These are phyloP conservation scores for Auanema freiburgensis DNA, from an alignment of 2,888 invertebrate species.

Conservation along the genomic window DNA sequence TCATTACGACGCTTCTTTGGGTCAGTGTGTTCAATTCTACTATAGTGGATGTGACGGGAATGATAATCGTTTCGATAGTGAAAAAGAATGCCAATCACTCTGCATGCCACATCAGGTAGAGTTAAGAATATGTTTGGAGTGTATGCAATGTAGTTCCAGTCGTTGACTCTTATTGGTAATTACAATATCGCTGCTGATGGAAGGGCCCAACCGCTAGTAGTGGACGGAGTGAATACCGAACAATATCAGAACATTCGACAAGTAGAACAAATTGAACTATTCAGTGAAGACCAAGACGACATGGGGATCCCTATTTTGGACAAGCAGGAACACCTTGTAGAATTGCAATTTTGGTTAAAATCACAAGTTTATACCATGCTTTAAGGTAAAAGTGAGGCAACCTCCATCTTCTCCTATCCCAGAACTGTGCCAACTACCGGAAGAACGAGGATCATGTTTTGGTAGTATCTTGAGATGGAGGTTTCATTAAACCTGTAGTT, in stretches of 20 bases:
- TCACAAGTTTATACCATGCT: too few species aligned
- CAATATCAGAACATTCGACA: too few species aligned
- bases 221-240: too few species aligned
- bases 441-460: slow-evolving; percentile 57
- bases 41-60: slow-evolving; percentile 62
- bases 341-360: too few species aligned
- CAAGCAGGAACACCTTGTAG: background rate
- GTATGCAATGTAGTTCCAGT: too few species aligned
- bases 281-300: too few species aligned
- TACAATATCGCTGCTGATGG: too few species aligned
- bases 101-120: slow-evolving; percentile 33
- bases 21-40: slow-evolving; percentile 48
- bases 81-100: slow-evolving; percentile 46
- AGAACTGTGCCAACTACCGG: slow-evolving; percentile 57
- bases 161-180: too few species aligned
- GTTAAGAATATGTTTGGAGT: background rate
- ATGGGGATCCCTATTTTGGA: background rate
- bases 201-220: too few species aligned
- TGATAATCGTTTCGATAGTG: slow-evolving; percentile 53
- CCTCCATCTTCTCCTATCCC: slow-evolving; percentile 28
- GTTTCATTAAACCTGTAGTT: slow-evolving; percentile 5
- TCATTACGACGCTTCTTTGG: slow-evolving; percentile 28
- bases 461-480: slow-evolving; percentile 48
- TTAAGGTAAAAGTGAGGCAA: background rate
- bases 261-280: too few species aligned